A percentile compares a stretch with the other conserved stretches of the same genome.
These are phyloP conservation scores for Melanostoma scalare DNA, from an alignment of 2,888 invertebrate species.

Conservation along the genomic window DNA sequence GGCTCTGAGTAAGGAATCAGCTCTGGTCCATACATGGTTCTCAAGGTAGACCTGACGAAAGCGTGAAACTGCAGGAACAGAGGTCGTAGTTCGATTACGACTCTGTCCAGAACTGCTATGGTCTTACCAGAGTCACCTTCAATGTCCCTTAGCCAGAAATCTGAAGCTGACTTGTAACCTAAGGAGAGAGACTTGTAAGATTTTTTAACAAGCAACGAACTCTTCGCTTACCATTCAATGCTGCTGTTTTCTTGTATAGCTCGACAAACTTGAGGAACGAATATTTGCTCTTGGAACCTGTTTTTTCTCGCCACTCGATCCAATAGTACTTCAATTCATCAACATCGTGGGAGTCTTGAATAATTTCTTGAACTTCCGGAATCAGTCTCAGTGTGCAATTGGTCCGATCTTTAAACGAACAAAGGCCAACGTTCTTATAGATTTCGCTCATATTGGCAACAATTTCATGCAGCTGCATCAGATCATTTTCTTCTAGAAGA, in stretches of 20 bases:
- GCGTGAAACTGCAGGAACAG: slow-evolving; percentile 80
- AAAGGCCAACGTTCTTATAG: slow-evolving; percentile 89
- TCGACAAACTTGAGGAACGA: slow-evolving; percentile 78
- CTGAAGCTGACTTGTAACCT: slow-evolving; percentile 82
- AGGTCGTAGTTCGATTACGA: slow-evolving; percentile 77
- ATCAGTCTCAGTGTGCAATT: slow-evolving; percentile 88
- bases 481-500: slow-evolving; percentile 87
- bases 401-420: slow-evolving; percentile 84
- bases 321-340: slow-evolving; percentile 80
- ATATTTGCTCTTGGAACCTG: slow-evolving; percentile 75
- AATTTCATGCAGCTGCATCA: slow-evolving; percentile 84
- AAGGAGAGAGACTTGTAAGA: too few relatives aligned
- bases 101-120: slow-evolving; percentile 76
- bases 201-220: too few relatives aligned
- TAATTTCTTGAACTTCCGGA: slow-evolving; percentile 82
- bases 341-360: slow-evolving; percentile 76
- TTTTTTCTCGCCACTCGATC: slow-evolving; percentile 79
- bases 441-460: slow-evolving; percentile 89
- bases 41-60: slow-evolving; percentile 77
- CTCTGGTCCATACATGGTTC: slow-evolving; percentile 76
- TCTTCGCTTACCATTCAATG: slow-evolving; percentile 76
- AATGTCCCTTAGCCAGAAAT: slow-evolving; percentile 87
- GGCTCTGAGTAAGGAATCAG: slow-evolving; percentile 75
- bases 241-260: slow-evolving; percentile 78
- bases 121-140: slow-evolving; percentile 81